Base-by-base conservation (phyloP, 2,113 vertebrate genomes). In the Caloenas nicobarica region DNA sequence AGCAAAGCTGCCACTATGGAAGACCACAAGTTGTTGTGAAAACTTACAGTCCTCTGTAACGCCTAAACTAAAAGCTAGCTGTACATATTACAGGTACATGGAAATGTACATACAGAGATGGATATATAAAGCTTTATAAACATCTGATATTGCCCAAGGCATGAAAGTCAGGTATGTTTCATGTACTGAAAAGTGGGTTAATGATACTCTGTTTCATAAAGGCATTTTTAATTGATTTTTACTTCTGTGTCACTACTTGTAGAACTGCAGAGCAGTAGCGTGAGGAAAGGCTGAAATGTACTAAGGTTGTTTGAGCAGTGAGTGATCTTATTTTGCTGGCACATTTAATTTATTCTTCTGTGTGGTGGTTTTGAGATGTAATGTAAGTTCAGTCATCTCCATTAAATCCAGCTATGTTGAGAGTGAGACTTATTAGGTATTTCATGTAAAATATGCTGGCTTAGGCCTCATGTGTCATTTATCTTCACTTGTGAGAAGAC, bases 401-500 rank as follows among this genome's bases (percentile, higher is more conserved):
- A 77, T 94, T 90, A 92, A 89, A 94, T 86, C 42, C 61, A 86
- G 40, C 69, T 74, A 71, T 77, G 84, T 3, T 89, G 54, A 86
- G 69, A 82, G 54, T 76, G 80, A 95, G 72, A 87, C 46, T 93
- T 96, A 95, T 70, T 94, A 80, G 81, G 70, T 77, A 86, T 96
- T 96, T 95, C 74, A 48, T 97, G 88, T 88, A 96, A 97, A 89
- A 76, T 94, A 91, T 94, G 85, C 88, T 95, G 79, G 23, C 29
- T 92, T 91, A 66, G 50, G 57, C 88, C 77, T 68, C 85, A 78
- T 91, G 38, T 56, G 72, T 86, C 62, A 95, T 97, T 96, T 92
- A 81, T 97, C 97, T 96, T 97, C 87, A 90, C 95, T 96, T 93
- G 62, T 85, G 94, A 94, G 72, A 70, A 91, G 91, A 93, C 79